These are phyloP conservation scores for Amphipoea oculea DNA, from an alignment of 2,888 invertebrate species.

Conservation along the genomic window DNA sequence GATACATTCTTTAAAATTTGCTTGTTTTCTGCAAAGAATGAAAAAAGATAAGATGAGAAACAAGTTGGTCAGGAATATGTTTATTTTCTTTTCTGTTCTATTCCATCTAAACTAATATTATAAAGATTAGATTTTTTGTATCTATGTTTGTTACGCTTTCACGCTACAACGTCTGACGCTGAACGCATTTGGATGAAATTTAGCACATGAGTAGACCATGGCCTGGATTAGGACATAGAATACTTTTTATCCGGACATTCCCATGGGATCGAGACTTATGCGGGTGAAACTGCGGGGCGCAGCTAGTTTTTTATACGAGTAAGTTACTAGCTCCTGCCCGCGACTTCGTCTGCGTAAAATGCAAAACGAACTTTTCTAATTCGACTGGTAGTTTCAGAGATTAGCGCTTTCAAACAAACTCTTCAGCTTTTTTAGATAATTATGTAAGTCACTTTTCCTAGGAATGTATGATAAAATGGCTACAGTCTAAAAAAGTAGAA, in stretches of 20 bases:
- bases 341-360: no score
- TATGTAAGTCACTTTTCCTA: no score
- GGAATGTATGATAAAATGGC: no score
- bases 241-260: not conserved
- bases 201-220: not conserved
- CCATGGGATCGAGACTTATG: not conserved
- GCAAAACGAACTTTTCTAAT: no score
- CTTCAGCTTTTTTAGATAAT: no score
- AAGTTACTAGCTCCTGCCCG: not conserved
- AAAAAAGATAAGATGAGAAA: constrained; percentile 14
- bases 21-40: constrained; percentile 84
- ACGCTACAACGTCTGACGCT: not conserved
- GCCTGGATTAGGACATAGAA: not conserved
- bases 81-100: not conserved
- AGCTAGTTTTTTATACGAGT: not conserved
- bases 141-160: not conserved
- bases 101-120: not conserved
- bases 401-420: no score
- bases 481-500: not conserved
- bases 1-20: constrained; percentile 88
- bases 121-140: not conserved
- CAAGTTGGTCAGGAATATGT: not conserved
- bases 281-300: not conserved
- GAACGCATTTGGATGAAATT: not conserved
- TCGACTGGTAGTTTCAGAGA: no score